phyloP scores from a whole-genome alignment of 1,140 invertebrate genomes.

The Bombus pyrosoma region DNA sequence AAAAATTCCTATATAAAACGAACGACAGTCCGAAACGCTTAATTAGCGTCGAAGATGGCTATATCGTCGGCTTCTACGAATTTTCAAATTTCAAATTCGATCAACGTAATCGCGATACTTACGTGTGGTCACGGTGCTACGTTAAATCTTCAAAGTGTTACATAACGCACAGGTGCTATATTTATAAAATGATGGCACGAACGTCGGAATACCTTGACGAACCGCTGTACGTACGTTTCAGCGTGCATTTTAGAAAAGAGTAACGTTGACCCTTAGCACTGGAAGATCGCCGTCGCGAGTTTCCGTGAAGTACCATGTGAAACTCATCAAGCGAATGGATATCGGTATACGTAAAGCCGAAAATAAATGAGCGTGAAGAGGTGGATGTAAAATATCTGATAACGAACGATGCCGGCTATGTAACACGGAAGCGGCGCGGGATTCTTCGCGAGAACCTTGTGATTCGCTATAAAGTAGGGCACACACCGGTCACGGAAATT shows the following conservation, averaged over 20 bases:
- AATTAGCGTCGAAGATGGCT: too few species aligned
- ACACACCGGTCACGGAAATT: conserved; percentile 1
- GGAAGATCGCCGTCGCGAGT: not conserved
- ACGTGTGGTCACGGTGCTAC: too few species aligned
- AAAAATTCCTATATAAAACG: too few species aligned
- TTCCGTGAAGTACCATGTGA: not conserved
- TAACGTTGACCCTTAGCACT: not conserved
- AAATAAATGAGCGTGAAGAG: not conserved
- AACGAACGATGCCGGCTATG: not conserved
- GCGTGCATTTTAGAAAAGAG: not conserved
- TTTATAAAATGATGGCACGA: too few species aligned
- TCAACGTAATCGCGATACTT: too few species aligned
- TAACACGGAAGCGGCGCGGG: not conserved
- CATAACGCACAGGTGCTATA: too few species aligned
- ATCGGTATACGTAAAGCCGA: not conserved
- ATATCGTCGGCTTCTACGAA: too few species aligned
- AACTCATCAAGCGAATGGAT: conserved; percentile 2
- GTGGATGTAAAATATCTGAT: conserved; percentile 10
- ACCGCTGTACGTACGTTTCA: too few species aligned
- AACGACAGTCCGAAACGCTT: too few species aligned
- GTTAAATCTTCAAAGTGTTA: too few species aligned
- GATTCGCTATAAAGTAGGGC: not conserved
- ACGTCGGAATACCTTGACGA: too few species aligned
- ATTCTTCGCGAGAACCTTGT: not conserved
- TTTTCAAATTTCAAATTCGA: too few species aligned